Percentiles rank a stretch among this genome's conserved stretches.
phyloP scores from a whole-genome alignment of 2,113 vertebrate genomes.

The Sigmodon hispidus region DNA sequence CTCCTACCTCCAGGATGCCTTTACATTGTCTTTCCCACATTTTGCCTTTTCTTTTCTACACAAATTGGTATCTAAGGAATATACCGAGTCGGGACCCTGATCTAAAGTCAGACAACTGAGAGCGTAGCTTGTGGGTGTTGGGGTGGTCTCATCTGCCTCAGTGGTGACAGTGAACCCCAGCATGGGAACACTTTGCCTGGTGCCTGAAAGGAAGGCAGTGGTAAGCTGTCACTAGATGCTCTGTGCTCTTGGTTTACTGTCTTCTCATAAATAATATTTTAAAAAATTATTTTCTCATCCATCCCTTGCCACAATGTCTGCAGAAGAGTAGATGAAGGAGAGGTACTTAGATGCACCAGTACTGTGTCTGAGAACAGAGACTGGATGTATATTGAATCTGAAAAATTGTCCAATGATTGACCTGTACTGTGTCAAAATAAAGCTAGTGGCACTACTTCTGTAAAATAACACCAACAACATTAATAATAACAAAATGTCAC shows the following conservation, averaged over 20 bases:
- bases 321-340: not conserved
- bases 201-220: not conserved
- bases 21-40: not conserved
- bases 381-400: not conserved
- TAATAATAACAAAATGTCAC: not conserved
- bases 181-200: not conserved
- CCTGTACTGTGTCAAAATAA: not conserved
- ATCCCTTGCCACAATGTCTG: not conserved
- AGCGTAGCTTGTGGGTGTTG: not conserved
- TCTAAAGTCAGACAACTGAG: not conserved
- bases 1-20: not conserved
- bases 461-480: not conserved
- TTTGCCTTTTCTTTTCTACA: not conserved
- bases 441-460: not conserved
- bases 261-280: not conserved
- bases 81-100: not conserved
- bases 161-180: not conserved
- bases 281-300: not conserved
- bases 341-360: not conserved
- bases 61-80: not conserved
- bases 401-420: conserved; percentile 3
- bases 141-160: not conserved
- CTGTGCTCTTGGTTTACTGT: not conserved
- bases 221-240: not conserved
- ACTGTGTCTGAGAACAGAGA: not conserved